Evolutionary conservation across 2,113 vertebrate species (phyloP).

Genomic region (Tetraodon nigroviridis): DNA sequence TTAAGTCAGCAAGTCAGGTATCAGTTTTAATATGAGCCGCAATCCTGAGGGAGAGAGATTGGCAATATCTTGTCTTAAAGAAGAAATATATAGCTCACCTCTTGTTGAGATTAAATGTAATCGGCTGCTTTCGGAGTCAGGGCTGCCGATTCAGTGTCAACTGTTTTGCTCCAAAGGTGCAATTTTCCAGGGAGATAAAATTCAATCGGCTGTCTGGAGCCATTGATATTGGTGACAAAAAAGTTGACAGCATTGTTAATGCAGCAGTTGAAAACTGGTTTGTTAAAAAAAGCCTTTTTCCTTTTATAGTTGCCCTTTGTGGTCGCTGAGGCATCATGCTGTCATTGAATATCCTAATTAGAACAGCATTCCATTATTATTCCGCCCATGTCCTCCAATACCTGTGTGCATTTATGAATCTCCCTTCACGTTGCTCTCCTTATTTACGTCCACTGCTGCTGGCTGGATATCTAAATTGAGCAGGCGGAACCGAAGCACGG

Average conservation of each 20-base stretch:
- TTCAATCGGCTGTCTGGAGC: conserved; percentile 31
- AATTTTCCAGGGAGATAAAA: conserved; percentile 42
- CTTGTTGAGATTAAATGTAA: conserved; percentile 63
- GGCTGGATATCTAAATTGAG: conserved; percentile 35
- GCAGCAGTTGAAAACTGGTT: neutral
- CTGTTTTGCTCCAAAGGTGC: conserved; percentile 22
- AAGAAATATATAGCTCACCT: conserved; percentile 44
- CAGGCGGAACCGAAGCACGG: conserved; percentile 17
- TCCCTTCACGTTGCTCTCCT: conserved; percentile 16
- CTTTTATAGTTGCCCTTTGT: neutral
- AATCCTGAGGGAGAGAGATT: conserved; percentile 46
- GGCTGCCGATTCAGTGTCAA: conserved; percentile 38
- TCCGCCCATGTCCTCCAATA: conserved; percentile 2
- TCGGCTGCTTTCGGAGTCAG: conserved; percentile 33
- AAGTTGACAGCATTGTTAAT: neutral
- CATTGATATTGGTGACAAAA: conserved; percentile 7
- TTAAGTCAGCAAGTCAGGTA: conserved; percentile 46
- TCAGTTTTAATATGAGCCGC: conserved; percentile 54
- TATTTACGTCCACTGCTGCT: conserved; percentile 38
- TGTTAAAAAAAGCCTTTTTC: neutral
- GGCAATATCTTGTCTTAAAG: conserved; percentile 58
- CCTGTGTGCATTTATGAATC: conserved; percentile 13
- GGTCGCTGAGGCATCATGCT: neutral
- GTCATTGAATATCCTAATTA: neutral
- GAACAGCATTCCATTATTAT: conserved; percentile 3